phyloP scores from a whole-genome alignment of 2,888 invertebrate genomes.

The Pachycephus smyrnensis region DNA sequence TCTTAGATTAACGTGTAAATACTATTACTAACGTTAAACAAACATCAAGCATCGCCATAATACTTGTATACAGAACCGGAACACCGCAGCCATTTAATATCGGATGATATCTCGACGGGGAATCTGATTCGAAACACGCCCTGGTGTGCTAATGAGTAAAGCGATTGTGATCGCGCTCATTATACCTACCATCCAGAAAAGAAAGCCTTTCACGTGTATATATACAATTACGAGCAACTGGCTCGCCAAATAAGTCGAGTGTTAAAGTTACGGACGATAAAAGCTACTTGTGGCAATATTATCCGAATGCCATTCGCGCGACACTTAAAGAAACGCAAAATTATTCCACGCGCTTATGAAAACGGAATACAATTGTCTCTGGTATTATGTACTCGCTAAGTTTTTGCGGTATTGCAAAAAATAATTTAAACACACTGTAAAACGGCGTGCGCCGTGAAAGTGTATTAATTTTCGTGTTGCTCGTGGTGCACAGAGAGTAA shows the following conservation, averaged over 20 bases:
- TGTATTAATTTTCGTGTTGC: neutral
- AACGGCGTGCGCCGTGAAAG: neutral
- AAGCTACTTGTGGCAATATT: neutral
- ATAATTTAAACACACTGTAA: neutral
- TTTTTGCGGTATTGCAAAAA: neutral
- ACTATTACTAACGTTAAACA: neutral
- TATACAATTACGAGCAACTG: neutral
- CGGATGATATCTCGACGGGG: neutral
- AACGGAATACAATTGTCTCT: neutral
- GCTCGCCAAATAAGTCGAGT: neutral
- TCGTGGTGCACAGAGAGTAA: neutral
- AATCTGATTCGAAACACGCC: conserved; percentile 1
- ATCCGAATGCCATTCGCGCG: neutral
- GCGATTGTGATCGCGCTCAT: conserved; percentile 37
- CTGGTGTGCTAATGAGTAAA: conserved; percentile 40
- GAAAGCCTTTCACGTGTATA: conserved; percentile 1
- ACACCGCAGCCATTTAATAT: neutral
- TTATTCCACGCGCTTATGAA: neutral
- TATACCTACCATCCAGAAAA: neutral
- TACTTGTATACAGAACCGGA: conserved; percentile 1
- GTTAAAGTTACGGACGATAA: neutral
- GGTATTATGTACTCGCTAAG: neutral
- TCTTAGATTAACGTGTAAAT: neutral
- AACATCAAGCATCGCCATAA: neutral
- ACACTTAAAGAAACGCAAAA: neutral